Base-by-base conservation (phyloP, 2,113 vertebrate genomes). In the Apteryx mantelli region DNA sequence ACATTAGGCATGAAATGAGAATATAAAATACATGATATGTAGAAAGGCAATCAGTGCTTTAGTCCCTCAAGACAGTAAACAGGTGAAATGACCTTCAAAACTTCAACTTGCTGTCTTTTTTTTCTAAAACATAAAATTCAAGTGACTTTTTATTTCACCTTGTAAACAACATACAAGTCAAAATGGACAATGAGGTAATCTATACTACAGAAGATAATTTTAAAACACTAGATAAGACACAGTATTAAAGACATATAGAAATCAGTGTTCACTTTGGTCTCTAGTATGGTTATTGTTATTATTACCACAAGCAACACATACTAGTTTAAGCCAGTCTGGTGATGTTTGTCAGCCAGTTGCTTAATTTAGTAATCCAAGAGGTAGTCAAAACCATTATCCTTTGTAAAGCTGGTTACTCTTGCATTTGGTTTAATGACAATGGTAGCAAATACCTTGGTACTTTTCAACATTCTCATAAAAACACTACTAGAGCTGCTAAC, bases 221-320 rank as follows among this genome's bases (percentile, higher is more conserved):
- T 98, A 98, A 98, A 98, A 97, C 96, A 97, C 98, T 98, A 98
- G 96, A 97, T 98, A 98, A 98, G 98, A 98, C 97, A 98, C 97
- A 95, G 93, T 98, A 98, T 97, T 98, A 98, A 98, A 98, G 98
- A 98, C 97, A 96, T 85, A 97, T 21, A 98, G 96, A 95, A 98
- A 97, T 98, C 97, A 97, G 98, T 98, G 98, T 98, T 98, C 98
- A 98, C 98, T 98, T 98, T 98, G 98, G 98, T 98, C 97, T 98
- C 97, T 97, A 98, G 96, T 96, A 98, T 97, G 97, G 95, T 97
- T 97, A 97, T 93, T 97, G 91, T 92, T 96, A 95, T 95, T 97
- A 97, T 98, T 97, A 97, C 82, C 91, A 97, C 94, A 97, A 98
- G 93, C 94, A 98, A 97, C 88, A 82, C 95, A 97, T 71, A 96